Conservation (phyloP, 2,797 vertebrate species). For the Galagoides demidoff region DNA sequence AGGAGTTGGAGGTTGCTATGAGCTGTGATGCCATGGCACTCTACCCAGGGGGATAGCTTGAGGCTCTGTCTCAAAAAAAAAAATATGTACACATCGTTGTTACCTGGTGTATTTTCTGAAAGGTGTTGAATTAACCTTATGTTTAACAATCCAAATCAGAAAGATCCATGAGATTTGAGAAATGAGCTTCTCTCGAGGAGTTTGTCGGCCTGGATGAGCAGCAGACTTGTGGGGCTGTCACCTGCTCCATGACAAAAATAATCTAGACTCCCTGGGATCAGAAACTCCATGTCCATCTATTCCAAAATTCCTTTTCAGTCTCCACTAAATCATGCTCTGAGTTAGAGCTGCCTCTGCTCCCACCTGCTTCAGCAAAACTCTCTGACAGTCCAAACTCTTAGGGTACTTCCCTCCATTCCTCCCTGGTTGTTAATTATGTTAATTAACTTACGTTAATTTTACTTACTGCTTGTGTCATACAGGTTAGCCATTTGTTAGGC, state of each 20-base stretch:
- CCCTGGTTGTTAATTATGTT: neutral
- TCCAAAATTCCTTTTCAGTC: neutral
- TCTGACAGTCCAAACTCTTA: neutral
- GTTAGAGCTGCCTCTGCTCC: neutral
- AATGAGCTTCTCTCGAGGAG: neutral
- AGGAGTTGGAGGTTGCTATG: no score
- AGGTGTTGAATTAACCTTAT: neutral
- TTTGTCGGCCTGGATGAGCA: neutral
- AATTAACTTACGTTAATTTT: neutral
- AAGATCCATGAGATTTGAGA: neutral
- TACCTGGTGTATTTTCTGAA: neutral
- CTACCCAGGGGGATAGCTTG: no score
- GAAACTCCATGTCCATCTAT: neutral
- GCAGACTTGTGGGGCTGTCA: accelerated
- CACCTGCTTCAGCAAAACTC: neutral
- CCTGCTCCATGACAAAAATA: neutral
- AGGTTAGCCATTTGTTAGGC: neutral
- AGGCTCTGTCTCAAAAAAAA: no score
- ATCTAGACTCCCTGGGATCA: neutral
- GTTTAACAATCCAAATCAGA: neutral
- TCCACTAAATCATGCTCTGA: neutral
- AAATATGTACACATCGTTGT: no score
- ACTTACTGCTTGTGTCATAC: neutral
- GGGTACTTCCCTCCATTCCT: neutral
- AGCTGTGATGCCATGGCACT: no score